Percentiles rank a stretch among this genome's conserved stretches.
These are phyloP conservation scores for Stenolophus ochropezus DNA, from an alignment of 2,888 invertebrate genomes.

Conservation along the genomic window DNA sequence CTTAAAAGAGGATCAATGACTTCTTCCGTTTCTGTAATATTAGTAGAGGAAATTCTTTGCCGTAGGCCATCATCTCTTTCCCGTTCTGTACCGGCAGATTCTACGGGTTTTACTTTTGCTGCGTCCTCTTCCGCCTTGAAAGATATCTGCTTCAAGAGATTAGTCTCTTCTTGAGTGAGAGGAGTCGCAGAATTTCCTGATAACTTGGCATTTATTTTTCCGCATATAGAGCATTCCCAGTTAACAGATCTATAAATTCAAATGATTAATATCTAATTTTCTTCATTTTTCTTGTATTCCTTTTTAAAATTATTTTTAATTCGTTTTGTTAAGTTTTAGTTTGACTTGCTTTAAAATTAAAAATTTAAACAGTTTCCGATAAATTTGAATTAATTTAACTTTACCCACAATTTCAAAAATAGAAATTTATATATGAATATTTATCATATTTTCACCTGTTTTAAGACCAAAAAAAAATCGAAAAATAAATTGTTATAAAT, in stretches of 20 bases:
- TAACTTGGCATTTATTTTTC: slow-evolving; percentile 76
- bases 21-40: slow-evolving; percentile 58
- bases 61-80: slow-evolving; percentile 63
- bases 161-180: slow-evolving; percentile 75
- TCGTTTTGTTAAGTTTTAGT: no score
- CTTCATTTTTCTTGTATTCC: no score
- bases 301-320: no score
- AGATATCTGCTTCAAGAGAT: slow-evolving; percentile 74
- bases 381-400: no score
- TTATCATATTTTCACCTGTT: no score
- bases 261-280: no score
- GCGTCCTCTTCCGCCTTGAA: slow-evolving; percentile 71
- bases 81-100: slow-evolving; percentile 64
- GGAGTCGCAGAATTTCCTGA: slow-evolving; percentile 70
- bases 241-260: slow-evolving; percentile 75
- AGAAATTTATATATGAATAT: no score
- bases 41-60: slow-evolving; percentile 65
- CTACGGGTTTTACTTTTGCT: slow-evolving; percentile 65
- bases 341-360: no score
- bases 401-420: no score
- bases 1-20: slow-evolving; percentile 64
- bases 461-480: no score
- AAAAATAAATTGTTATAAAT: slow-evolving; percentile 14
- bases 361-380: no score
- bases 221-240: slow-evolving; percentile 81